Conservation (phyloP, 2,113 vertebrate species). For the Varanus komodoensis region DNA sequence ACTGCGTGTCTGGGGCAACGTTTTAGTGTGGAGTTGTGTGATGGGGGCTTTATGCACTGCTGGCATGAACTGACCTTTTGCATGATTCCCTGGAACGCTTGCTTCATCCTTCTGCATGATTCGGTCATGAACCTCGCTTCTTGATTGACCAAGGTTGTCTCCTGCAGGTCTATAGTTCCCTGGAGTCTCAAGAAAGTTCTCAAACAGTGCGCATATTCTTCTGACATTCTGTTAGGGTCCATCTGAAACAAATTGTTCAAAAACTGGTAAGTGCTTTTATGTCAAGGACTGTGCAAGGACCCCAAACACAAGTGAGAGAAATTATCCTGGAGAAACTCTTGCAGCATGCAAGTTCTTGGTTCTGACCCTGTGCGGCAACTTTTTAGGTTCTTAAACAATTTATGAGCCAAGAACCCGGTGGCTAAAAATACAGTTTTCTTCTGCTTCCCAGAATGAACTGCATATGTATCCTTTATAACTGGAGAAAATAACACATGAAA, state of each 20-base stretch:
- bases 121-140: conserved; percentile 76
- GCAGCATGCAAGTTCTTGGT: background rate
- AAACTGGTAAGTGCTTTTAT: background rate
- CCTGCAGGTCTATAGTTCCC: conserved; percentile 73
- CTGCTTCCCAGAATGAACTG: background rate
- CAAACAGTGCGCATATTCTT: conserved; percentile 78
- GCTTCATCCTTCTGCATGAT: conserved; percentile 78
- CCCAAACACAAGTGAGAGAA: background rate
- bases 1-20: background rate
- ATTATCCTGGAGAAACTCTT: conserved; percentile 4
- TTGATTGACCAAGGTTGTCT: conserved; percentile 73
- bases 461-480: background rate
- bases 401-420: too few species aligned
- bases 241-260: conserved; percentile 71
- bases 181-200: conserved; percentile 77
- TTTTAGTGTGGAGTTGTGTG: background rate
- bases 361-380: background rate
- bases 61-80: conserved; percentile 71
- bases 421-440: background rate
- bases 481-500: background rate
- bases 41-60: background rate
- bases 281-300: background rate
- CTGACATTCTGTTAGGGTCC: conserved; percentile 81
- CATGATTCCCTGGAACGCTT: conserved; percentile 78
- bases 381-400: background rate